Conservation (phyloP, 2,888 invertebrate genomes). For the Eudasyphora cyanicolor region DNA sequence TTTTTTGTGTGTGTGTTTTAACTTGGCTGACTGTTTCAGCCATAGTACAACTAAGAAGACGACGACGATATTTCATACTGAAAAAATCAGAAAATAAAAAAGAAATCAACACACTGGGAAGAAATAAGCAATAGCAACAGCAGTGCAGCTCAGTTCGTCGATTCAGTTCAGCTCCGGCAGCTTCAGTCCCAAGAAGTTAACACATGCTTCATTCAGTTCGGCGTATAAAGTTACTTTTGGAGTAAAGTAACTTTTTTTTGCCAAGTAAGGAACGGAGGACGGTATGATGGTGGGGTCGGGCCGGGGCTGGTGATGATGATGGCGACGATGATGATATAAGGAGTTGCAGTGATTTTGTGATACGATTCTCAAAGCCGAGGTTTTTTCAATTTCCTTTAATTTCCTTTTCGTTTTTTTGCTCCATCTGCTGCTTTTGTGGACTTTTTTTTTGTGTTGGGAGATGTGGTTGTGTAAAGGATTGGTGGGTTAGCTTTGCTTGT, state of each 20-base stretch:
- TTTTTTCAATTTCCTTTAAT: conserved; percentile 34
- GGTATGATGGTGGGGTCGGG: neutral
- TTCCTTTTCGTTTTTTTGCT: conserved; percentile 44
- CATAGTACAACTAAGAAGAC: too few species aligned
- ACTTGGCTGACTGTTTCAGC: conserved; percentile 28
- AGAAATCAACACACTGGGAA: neutral
- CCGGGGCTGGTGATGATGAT: neutral
- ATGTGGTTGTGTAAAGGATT: neutral
- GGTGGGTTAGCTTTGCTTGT: conserved; percentile 1
- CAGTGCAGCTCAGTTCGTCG: neutral
- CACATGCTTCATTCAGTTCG: conserved; percentile 62
- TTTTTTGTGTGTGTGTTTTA: conserved; percentile 19
- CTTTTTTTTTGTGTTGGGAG: conserved; percentile 1
- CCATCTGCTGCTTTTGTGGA: conserved; percentile 12
- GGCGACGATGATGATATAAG: conserved; percentile 52
- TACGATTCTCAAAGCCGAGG: conserved; percentile 45
- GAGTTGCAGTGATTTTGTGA: conserved; percentile 65
- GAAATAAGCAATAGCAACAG: conserved; percentile 10
- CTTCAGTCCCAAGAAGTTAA: conserved; percentile 39
- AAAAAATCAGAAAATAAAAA: too few species aligned
- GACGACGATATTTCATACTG: conserved; percentile 50
- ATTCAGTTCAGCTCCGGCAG: too few species aligned
- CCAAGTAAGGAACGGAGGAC: too few species aligned
- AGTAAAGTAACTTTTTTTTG: conserved; percentile 45
- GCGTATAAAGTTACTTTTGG: conserved; percentile 59